These are phyloP conservation scores for Tenthredo distinguenda DNA, from an alignment of 2,888 invertebrate species.

Conservation along the genomic window DNA sequence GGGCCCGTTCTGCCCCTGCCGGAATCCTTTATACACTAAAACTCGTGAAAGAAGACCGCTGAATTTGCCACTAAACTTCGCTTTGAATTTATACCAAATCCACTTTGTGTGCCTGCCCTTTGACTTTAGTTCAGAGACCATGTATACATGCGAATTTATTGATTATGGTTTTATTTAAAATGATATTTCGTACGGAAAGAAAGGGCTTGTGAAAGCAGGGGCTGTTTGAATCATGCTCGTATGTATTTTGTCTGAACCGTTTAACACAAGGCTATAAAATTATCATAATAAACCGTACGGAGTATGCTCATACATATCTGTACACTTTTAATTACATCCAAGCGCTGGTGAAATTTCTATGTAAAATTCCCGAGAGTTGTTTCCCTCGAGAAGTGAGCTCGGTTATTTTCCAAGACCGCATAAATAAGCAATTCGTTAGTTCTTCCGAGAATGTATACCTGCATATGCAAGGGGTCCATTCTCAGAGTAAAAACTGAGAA, in stretches of 20 bases:
- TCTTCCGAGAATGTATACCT: background rate
- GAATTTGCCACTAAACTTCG: constrained; percentile 9
- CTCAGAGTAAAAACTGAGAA: background rate
- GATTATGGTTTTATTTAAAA: background rate
- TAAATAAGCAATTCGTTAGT: constrained; percentile 43
- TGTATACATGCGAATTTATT: background rate
- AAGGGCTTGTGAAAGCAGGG: background rate
- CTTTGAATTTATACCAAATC: constrained; percentile 1
- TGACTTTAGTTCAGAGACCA: background rate
- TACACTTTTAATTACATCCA: background rate
- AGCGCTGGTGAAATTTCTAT: background rate
- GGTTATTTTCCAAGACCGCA: background rate
- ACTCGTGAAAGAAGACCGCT: background rate
- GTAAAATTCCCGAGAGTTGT: background rate
- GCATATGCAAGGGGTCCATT: background rate
- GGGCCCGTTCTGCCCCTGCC: background rate
- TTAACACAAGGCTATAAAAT: background rate
- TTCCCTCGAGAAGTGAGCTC: background rate
- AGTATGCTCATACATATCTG: background rate
- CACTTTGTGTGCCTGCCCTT: background rate
- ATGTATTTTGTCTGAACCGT: background rate
- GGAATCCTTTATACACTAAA: background rate
- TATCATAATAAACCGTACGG: background rate
- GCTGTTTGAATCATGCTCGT: background rate
- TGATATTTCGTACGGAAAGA: background rate